phyloP scores from a whole-genome alignment of 2,113 vertebrate species.

The Ia io region DNA sequence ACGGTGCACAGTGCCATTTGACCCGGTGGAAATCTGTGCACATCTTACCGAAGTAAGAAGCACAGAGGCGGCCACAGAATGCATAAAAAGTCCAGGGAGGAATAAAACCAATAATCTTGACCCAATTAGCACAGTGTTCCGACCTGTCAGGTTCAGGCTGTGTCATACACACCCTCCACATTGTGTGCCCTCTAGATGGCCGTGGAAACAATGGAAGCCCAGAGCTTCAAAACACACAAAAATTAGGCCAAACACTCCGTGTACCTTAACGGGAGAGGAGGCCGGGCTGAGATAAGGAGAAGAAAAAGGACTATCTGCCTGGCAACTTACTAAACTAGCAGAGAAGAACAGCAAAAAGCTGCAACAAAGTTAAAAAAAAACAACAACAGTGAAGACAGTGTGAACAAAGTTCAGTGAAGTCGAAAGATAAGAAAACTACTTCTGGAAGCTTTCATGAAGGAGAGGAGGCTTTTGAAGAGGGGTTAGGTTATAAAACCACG shows the following conservation, averaged over 20 bases:
- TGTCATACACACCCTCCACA: neutral
- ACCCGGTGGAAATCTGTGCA: neutral
- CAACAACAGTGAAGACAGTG: neutral
- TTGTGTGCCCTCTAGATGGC: neutral
- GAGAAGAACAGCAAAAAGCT: neutral
- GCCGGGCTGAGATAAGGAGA: neutral
- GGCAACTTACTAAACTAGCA: neutral
- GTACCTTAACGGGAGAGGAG: neutral
- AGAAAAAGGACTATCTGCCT: neutral
- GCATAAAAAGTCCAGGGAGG: neutral
- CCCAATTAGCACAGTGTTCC: neutral
- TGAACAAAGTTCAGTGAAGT: neutral
- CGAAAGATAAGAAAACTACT: neutral
- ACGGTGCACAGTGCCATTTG: neutral
- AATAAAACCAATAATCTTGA: neutral
- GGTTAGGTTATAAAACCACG: neutral
- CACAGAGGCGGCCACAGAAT: neutral
- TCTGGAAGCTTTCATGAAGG: neutral
- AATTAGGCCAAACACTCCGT: neutral
- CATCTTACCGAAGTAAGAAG: neutral
- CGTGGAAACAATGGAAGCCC: neutral
- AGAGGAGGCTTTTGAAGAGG: neutral
- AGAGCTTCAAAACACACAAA: constrained; percentile 19
- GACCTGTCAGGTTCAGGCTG: neutral
- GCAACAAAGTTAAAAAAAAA: neutral